Base-by-base conservation (phyloP, 2,888 invertebrate genomes). In the Gonocerus acuteangulatus region DNA sequence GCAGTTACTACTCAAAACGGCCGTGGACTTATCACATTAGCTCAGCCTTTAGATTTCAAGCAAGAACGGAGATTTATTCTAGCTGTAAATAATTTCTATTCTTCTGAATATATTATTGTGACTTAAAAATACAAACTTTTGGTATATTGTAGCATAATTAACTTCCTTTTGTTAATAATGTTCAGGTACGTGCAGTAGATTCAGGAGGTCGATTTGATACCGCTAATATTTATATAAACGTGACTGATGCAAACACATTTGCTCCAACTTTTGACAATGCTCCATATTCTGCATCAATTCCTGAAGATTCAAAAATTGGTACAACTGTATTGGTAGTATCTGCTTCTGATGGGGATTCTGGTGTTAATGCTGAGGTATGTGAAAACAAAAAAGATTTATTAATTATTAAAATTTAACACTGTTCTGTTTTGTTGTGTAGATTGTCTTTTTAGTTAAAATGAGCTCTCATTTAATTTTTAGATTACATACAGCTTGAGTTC, bases 171-270 rank as follows among this genome's bases (percentile, higher is more conserved):
- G 2, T 32, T 1, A n/a, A 18, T 9, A 4, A 23, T n/a, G 1
- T 19, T 54, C 39, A 57, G 57, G 57, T 57, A 3, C 57, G 57
- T 0, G 95, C 95, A 0, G 86, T 91, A 0, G 96, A 96, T 73
- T 85, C 89, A 0, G 94, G 93, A 0, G 91, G 92, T 0, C 78
- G 91, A 48, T 86, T 84, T 1, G 95, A 95, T 69, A 87, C 89
- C 0, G 89, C 94, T 0, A 86, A 89, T 57, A 89, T 96, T 13
- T 88, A 91, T 71, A 87, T 97, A 2, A 93, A 94, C 71, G 84
- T 99, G 0, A 88, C 92, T 0, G 95, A 95, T 75, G 94, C 95
- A 0, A 96, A 96, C 74, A 94, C 95, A 71, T 91, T 87, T 72
- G 85, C 92, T 0, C 95, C 95, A 0, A 87, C 87, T 1, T 96